Percentiles rank a stretch among this genome's conserved stretches.
Evolutionary conservation across 2,797 vertebrate species (phyloP).

Genomic region (Pogoniulus pusillus): DNA sequence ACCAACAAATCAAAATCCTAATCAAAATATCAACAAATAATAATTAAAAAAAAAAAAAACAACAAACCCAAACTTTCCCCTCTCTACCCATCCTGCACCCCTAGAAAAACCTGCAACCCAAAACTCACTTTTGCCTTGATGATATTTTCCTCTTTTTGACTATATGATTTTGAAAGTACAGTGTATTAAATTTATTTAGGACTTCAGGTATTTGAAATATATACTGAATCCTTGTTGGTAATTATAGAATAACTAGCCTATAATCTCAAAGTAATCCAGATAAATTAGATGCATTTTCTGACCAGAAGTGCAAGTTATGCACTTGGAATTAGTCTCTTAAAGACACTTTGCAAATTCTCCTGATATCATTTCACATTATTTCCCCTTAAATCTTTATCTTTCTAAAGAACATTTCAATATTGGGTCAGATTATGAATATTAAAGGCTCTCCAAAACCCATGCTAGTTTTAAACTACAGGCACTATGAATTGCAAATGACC

Average conservation of each 20-base stretch:
- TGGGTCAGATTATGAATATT: slow-evolving; percentile 75
- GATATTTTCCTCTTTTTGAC: neutral
- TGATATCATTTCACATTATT: slow-evolving; percentile 68
- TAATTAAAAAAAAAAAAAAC: too few species aligned
- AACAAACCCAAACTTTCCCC: too few species aligned
- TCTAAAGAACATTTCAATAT: slow-evolving; percentile 70
- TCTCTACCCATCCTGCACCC: too few species aligned
- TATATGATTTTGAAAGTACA: neutral
- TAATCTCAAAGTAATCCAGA: slow-evolving; percentile 30
- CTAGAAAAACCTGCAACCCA: neutral
- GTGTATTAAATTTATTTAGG: neutral
- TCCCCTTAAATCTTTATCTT: slow-evolving; percentile 64
- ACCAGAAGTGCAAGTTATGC: slow-evolving; percentile 62
- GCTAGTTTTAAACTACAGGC: slow-evolving; percentile 65
- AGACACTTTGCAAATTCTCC: slow-evolving; percentile 66
- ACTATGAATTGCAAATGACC: slow-evolving; percentile 59
- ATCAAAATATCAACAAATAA: too few species aligned
- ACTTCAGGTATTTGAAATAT: neutral
- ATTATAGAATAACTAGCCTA: slow-evolving; percentile 26
- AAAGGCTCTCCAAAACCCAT: slow-evolving; percentile 67
- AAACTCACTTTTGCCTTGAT: neutral
- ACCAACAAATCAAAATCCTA: too few species aligned
- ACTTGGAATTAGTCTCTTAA: slow-evolving; percentile 63
- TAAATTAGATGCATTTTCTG: slow-evolving; percentile 34
- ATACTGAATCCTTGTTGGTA: slow-evolving; percentile 30